phyloP scores from a whole-genome alignment of 2,888 invertebrate species.

The Scaptomyza caliginosa region DNA sequence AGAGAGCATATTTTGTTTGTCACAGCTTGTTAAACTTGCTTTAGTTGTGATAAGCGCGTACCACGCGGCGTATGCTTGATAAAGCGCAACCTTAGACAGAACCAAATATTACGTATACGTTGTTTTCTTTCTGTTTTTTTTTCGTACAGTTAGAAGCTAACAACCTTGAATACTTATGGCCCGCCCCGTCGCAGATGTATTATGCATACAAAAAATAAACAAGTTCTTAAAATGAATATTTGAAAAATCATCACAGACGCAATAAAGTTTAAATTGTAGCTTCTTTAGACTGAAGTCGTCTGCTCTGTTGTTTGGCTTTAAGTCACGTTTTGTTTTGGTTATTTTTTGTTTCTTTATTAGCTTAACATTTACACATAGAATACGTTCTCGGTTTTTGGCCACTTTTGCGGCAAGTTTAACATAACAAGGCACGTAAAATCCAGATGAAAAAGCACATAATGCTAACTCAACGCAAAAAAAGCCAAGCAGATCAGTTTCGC shows the following conservation, averaged over 20 bases:
- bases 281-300: not conserved
- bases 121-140: no score
- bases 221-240: conserved; percentile 58
- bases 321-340: conserved; percentile 74
- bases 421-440: conserved; percentile 37
- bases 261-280: conserved; percentile 35
- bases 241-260: conserved; percentile 43
- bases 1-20: not conserved
- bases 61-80: conserved; percentile 62
- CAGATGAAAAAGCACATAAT: conserved; percentile 68
- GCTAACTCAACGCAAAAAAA: conserved; percentile 55
- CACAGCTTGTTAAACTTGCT: conserved; percentile 10
- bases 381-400: conserved; percentile 48
- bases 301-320: conserved; percentile 54
- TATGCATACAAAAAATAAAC: conserved; percentile 62
- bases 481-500: conserved; percentile 9
- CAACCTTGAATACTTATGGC: conserved; percentile 41
- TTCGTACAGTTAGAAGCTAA: conserved; percentile 36
- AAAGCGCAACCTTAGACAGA: conserved; percentile 51
- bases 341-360: conserved; percentile 10
- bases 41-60: conserved; percentile 51
- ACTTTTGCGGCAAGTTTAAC: conserved; percentile 61
- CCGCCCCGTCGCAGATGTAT: conserved; percentile 34
- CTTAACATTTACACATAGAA: conserved; percentile 13
- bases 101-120: conserved; percentile 54